Conservation (phyloP, 1,140 invertebrate species). For the Aphelenchoides avenae region DNA sequence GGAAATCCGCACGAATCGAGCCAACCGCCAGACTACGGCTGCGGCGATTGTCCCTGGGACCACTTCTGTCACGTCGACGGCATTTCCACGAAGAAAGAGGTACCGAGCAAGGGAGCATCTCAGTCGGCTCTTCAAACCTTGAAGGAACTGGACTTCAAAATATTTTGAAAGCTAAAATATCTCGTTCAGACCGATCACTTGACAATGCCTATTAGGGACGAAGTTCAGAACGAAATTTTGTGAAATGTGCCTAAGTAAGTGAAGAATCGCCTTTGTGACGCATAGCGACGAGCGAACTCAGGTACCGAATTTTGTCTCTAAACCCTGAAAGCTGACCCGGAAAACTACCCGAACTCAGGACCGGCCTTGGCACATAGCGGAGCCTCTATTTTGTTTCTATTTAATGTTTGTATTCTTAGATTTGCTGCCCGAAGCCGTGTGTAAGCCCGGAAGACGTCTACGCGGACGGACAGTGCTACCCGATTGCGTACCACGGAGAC, state of each 20-base stretch:
- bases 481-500: constrained; percentile 52
- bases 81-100: constrained; percentile 44
- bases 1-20: constrained; percentile 42
- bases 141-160: neutral
- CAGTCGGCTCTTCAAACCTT: constrained; percentile 1
- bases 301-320: too few species aligned
- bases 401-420: constrained; percentile 26
- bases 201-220: too few species aligned
- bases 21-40: constrained; percentile 42
- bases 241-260: too few species aligned
- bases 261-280: too few species aligned
- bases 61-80: constrained; percentile 45
- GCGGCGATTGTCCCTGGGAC: constrained; percentile 39
- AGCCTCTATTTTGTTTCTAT: too few species aligned
- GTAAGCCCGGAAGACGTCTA: constrained; percentile 50
- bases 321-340: too few species aligned
- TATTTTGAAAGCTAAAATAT: too few species aligned
- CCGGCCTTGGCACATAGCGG: too few species aligned
- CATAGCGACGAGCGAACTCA: too few species aligned
- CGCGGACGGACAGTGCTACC: constrained; percentile 47
- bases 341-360: too few species aligned
- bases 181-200: too few species aligned
- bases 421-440: constrained; percentile 53
- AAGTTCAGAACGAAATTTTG: too few species aligned
- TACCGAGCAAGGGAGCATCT: constrained; percentile 3